These are phyloP conservation scores for Deroptyus accipitrinus DNA, from an alignment of 2,113 vertebrate species.

Conservation along the genomic window DNA sequence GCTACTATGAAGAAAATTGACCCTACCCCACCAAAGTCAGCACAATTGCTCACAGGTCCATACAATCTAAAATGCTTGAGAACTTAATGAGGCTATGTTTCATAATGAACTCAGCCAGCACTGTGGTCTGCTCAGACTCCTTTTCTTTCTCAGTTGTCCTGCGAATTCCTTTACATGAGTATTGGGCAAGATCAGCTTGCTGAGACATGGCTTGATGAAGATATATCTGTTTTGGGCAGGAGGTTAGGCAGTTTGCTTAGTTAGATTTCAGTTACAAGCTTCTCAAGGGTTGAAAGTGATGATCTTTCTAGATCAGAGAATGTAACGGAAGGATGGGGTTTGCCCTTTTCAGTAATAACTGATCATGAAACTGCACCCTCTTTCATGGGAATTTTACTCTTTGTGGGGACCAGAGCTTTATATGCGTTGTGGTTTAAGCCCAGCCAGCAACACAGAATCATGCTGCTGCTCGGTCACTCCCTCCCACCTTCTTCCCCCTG, in stretches of 20 bases:
- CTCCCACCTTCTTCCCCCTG: no score
- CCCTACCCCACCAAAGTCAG: background rate
- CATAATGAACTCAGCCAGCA: background rate
- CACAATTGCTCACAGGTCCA: background rate
- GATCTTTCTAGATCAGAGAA: background rate
- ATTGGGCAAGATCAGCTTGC: background rate
- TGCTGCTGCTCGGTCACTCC: no score
- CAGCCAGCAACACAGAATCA: no score
- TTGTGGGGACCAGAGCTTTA: background rate
- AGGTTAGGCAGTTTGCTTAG: background rate
- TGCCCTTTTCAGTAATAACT: background rate
- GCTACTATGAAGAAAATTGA: background rate
- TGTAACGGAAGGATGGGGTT: background rate
- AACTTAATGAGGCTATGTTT: background rate
- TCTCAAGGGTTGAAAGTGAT: background rate
- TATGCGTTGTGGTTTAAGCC: no score
- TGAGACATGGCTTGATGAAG: background rate
- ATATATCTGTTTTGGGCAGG: rapidly evolving
- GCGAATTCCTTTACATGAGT: background rate
- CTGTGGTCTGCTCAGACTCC: background rate
- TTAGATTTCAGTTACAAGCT: background rate
- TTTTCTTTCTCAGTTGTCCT: background rate
- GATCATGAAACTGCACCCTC: background rate
- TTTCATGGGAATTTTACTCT: background rate
- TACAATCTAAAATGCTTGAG: background rate